Base-by-base conservation (phyloP, 2,888 invertebrate genomes). In the Tineola bisselliella region DNA sequence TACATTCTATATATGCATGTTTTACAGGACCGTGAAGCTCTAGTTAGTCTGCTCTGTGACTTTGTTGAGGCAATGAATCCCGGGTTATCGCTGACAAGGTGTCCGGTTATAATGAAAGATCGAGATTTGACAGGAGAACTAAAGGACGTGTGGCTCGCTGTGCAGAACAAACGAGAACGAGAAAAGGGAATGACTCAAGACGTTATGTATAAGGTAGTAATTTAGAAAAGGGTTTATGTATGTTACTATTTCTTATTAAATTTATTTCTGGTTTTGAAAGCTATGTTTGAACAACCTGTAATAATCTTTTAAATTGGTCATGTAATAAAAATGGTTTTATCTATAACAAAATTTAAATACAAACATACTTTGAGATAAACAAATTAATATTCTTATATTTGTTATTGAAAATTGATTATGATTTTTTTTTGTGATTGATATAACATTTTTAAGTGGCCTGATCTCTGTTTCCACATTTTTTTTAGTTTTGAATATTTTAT, bases 41-140 rank as follows among this genome's bases (percentile, higher is more conserved):
- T 92, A 67, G 90, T 92, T 38, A 91, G 90, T 67, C 78, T 91
- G 15, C 88, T 92, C 66, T 89, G 92, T 69, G 91, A 92, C 75
- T 92, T 92, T 72, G 91, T 92, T 38, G 92, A 92, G 72, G 90
- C 90, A 13, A 91, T 91, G 91, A 92, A 92, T 70, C 89, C 90
- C 3, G 91, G 91, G 0, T 76, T 92, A 33, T 74, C 87, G 63
- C 81, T 92, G 65, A 81, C 88, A 25, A 83, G 92, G 69, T 75
- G 67, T n/a, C 90, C 91, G 1, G 72, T 89, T 12, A 90, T 92
- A 65, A 71, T 92, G 31, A 90, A 89, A 68, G 92, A 92, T 69
- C 81, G 91, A 19, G 92, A 92, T 72, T 83, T 92, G 63, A 90
- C 91, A 0, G 93, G 92, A 0, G 92, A 92, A 72, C 75, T 92